Base-by-base conservation (phyloP, 2,113 vertebrate genomes). In the Amblyopsis rosae region DNA sequence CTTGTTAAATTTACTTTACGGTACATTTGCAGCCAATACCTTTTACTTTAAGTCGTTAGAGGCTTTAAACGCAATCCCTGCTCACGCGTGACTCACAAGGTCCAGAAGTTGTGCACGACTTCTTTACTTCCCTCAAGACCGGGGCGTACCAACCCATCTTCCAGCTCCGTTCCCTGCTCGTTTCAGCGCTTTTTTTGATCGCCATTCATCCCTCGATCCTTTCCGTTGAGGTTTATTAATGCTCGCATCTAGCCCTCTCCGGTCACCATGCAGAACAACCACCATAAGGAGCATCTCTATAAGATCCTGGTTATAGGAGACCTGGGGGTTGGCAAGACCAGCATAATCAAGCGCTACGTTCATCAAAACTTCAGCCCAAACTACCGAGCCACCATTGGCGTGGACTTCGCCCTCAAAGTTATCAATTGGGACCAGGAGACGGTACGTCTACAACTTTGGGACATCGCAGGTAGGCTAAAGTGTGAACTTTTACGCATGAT, bases 361-460 rank as follows among this genome's bases (percentile, higher is more conserved):
- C 96, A 99, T 79, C 98, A 98, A 90, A 97, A 91, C 65, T 94
- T 90, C 85, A 93, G 93, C 57, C 90, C 91, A 13, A 93, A 93
- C 86, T 93, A 93, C 93, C 92, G 96, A 55, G 97, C 98, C 75
- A 99, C 98, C 79, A 99, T 99, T 9, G 98, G 98, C 0, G 98
- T 99, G 86, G 98, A 99, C 86, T 99, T 99, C 81, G 98, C 98
- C 12, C 92, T 99, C 65, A 99, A 99, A 88, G 98, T 98, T 73
- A 94, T 99, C 2, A 96, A 92, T 91, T 98, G 96, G 98, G 96
- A 98, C 86, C 90, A 96, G 5, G 94, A 97, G 71, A 98, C 96
- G 0, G 95, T 99, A 51, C 92, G 98, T 9, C 90, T 99, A 4
- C 98, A 99, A 91, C 94, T 93, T 32, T 93, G 93, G 93, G 92